Evolutionary conservation across 2,888 invertebrate genomes (phyloP).

Genomic region (Aphrophora alni): DNA sequence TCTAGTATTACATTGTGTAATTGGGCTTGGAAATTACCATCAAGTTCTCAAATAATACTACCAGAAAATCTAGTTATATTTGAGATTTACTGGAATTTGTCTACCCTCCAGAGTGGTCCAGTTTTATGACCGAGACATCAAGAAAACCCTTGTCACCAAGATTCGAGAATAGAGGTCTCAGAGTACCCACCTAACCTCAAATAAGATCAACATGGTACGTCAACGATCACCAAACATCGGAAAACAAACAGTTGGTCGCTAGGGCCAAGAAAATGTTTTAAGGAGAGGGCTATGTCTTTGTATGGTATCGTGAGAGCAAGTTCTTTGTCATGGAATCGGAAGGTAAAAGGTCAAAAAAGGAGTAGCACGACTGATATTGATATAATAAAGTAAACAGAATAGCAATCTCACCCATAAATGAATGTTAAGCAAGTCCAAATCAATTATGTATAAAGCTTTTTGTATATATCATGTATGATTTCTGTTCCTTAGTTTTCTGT

Average conservation of each 20-base stretch:
- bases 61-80: too few species aligned
- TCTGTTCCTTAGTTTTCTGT: too few species aligned
- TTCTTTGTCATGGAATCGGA: neutral
- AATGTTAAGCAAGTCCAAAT: too few species aligned
- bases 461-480: too few species aligned
- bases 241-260: conserved; percentile 20
- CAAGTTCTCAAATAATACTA: too few species aligned
- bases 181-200: neutral
- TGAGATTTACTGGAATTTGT: too few species aligned
- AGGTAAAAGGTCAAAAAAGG: neutral
- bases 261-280: conserved; percentile 16
- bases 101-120: too few species aligned
- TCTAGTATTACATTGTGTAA: too few species aligned
- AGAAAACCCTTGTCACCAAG: conserved; percentile 14
- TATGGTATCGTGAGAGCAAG: conserved; percentile 16
- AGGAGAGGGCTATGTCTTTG: neutral
- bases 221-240: conserved; percentile 18
- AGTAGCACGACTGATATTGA: neutral
- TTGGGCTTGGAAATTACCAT: too few species aligned
- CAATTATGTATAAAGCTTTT: too few species aligned
- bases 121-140: neutral
- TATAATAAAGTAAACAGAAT: neutral
- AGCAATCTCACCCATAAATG: too few species aligned
- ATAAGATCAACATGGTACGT: conserved; percentile 17
- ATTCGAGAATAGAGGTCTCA: neutral